These are phyloP conservation scores for Euwallacea similis DNA, from an alignment of 1,140 invertebrate species.

Conservation along the genomic window DNA sequence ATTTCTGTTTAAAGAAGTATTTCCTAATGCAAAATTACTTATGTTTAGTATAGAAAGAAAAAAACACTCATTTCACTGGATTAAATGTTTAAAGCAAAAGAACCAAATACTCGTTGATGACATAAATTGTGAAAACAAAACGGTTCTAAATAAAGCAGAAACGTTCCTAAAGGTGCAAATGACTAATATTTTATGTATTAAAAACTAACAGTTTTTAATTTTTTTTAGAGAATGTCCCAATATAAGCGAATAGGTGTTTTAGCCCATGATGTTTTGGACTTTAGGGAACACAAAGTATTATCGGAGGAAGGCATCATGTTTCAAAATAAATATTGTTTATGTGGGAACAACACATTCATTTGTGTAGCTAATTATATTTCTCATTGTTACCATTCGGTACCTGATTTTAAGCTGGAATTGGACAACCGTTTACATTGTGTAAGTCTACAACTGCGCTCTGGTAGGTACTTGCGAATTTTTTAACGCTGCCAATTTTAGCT, in stretches of 20 bases:
- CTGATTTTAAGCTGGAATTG: constrained; percentile 3
- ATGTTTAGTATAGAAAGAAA: constrained; percentile 27
- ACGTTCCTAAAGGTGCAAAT: too few relatives aligned
- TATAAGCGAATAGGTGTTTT: constrained; percentile 6
- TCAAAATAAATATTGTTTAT: constrained; percentile 21
- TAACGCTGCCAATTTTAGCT: too few relatives aligned
- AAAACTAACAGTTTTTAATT: too few relatives aligned
- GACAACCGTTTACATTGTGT: constrained; percentile 10
- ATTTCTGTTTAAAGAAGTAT: constrained; percentile 21
- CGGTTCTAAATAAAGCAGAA: too few relatives aligned
- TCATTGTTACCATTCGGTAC: constrained; percentile 9
- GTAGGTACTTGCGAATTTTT: too few relatives aligned
- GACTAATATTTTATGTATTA: too few relatives aligned
- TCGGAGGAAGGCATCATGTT: constrained; percentile 1
- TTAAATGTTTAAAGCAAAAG: neutral
- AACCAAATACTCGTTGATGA: too few relatives aligned
- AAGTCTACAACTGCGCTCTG: neutral
- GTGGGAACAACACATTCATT: constrained; percentile 4
- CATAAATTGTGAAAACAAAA: too few relatives aligned
- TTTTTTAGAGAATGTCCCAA: neutral
- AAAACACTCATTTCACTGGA: constrained; percentile 28
- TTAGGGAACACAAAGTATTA: constrained; percentile 13
- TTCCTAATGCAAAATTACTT: constrained; percentile 21
- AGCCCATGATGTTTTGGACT: constrained; percentile 6
- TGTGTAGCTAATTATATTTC: neutral